Evolutionary conservation across 2,113 vertebrate species (phyloP), one percentile per base, ranked within the genome.

Genomic region (Lates calcarifer): DNA sequence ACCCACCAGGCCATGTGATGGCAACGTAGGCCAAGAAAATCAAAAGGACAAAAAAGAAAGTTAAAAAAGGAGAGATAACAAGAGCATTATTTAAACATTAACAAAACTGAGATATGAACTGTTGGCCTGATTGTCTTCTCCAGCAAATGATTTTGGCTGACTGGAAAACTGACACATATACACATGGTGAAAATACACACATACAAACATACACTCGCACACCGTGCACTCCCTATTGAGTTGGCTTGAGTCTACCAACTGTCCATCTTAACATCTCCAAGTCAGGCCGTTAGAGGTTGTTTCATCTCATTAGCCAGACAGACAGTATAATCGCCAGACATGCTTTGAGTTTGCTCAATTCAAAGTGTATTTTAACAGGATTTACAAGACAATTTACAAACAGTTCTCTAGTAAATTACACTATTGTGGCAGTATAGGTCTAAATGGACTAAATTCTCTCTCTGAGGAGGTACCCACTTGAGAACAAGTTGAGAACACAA

Each of bases 281-380:
- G 71, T 88, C 55, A 26, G 77, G 8, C 51, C 47, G 47, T 68
- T 79, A 70, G 43, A 72, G 80, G 61, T 28, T 3, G 51, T 76
- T 79, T 85, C 56, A 53, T 71, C 75, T 55, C 49, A 76, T 60
- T 67, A 58, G 70, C 61, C 35, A 28, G 53, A 12, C 75, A 82
- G 76, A 83, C 75, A 43, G 55, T 39, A 80, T 74, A 86, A 80
- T 60, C 26, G 26, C 13, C 83, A 58, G 68, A 71, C 77, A 28
- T 49, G 53, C 41, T 37, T 71, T 14, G 35, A 35, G 51, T 75
- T 66, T 45, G 60, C 80, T 72, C 72, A 77, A 73, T 77, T 78
- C 55, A 66, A 82, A 81, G 41, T 53, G 62, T 14, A 70, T 41
- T 74, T 80, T 62, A 86, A 85, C 55, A 47, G 55, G 69, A 74